Conservation (phyloP, 92 coral and sea anemone genomes). For the Palythoa caribaeorum region DNA sequence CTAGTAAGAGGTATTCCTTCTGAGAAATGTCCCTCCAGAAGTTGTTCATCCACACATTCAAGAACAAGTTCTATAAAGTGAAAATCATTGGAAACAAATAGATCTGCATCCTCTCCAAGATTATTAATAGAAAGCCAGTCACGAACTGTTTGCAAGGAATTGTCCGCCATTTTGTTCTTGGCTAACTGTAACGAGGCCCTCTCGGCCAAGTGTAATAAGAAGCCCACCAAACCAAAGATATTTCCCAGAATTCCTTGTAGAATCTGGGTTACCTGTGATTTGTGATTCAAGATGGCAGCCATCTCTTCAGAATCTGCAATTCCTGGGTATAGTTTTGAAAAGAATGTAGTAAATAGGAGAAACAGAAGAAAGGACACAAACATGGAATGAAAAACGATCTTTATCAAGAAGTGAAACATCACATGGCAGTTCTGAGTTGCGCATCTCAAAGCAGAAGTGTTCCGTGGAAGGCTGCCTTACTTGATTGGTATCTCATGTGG, state of each 20-base stretch:
- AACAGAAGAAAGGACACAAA: too few species aligned
- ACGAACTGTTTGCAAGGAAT: slow-evolving; percentile 50
- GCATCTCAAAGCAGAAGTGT: slow-evolving; percentile 26
- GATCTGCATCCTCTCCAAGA: slow-evolving; percentile 51
- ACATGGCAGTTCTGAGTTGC: slow-evolving; percentile 1
- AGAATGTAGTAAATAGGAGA: background rate
- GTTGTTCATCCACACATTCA: slow-evolving; percentile 52
- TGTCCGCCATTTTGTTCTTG: slow-evolving; percentile 54
- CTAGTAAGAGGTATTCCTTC: slow-evolving; percentile 46
- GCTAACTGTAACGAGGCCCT: background rate
- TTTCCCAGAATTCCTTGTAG: background rate
- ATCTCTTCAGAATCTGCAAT: background rate
- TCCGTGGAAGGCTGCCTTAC: slow-evolving; percentile 25
- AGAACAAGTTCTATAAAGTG: slow-evolving; percentile 46
- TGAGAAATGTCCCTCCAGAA: slow-evolving; percentile 45
- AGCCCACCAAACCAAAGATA: background rate
- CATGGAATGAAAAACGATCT: slow-evolving; percentile 42
- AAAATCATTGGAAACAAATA: slow-evolving; percentile 51
- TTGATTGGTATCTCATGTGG: slow-evolving; percentile 31
- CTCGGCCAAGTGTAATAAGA: background rate
- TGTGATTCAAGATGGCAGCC: background rate
- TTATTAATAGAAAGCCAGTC: slow-evolving; percentile 49
- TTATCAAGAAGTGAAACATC: slow-evolving; percentile 23
- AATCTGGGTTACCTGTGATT: background rate
- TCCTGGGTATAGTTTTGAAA: background rate